phyloP scores from a whole-genome alignment of 2,888 invertebrate species.

The Netelia virgata region DNA sequence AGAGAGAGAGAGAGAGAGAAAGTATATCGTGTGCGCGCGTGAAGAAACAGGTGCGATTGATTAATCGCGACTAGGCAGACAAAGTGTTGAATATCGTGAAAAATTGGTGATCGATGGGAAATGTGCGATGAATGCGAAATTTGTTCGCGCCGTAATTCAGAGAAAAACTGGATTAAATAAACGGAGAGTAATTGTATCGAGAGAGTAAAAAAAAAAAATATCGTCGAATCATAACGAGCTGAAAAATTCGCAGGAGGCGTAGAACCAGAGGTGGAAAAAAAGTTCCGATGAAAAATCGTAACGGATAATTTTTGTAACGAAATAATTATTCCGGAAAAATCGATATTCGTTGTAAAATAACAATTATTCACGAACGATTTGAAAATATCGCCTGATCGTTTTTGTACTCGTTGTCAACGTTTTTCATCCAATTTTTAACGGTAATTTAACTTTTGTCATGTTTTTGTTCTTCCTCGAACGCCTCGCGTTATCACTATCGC shows the following conservation, averaged over 20 bases:
- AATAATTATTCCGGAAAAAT: background rate
- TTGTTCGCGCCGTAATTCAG: constrained; percentile 46
- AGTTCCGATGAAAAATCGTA: background rate
- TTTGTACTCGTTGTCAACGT: background rate
- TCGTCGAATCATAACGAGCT: background rate
- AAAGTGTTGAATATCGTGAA: constrained; percentile 20
- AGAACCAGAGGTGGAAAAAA: background rate
- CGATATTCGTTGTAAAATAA: background rate
- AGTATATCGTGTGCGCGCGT: background rate
- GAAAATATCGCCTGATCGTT: background rate
- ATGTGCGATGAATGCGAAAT: constrained; percentile 40
- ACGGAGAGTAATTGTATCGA: background rate
- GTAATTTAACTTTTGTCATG: background rate
- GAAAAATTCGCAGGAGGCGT: background rate
- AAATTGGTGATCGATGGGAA: constrained; percentile 45
- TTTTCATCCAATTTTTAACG: background rate
- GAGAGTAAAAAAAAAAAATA: constrained; percentile 5
- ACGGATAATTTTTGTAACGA: background rate
- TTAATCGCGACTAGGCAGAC: constrained; percentile 14
- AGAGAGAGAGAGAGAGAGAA: too few species aligned
- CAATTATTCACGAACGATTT: background rate
- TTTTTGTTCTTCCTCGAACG: too few species aligned
- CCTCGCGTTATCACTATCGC: too few species aligned
- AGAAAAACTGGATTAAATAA: background rate
- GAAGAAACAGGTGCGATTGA: constrained; percentile 43